Conservation (phyloP, 2,113 vertebrate genomes). For the Stegostoma tigrinum region DNA sequence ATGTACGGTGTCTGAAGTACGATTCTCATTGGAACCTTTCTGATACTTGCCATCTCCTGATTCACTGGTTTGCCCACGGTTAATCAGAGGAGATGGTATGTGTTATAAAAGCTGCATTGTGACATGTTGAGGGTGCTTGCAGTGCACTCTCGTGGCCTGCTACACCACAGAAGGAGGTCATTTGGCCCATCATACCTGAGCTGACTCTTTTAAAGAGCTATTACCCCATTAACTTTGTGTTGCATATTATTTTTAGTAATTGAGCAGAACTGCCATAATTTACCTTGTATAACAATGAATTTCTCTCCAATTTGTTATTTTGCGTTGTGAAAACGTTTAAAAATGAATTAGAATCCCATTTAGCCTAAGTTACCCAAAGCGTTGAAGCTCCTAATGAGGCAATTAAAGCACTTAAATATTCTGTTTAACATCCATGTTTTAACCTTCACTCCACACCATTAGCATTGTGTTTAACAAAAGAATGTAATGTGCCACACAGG, state of each 20-base stretch:
- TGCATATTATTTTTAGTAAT: background rate
- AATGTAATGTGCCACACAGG: background rate
- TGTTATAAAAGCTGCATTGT: background rate
- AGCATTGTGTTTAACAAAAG: constrained; percentile 24
- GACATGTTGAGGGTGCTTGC: background rate
- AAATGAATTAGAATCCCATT: constrained; percentile 17
- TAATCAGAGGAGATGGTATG: background rate
- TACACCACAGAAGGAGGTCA: background rate
- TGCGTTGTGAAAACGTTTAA: background rate
- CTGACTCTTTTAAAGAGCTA: background rate
- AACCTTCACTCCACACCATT: constrained; percentile 13
- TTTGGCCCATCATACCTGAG: background rate
- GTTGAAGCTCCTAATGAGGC: constrained; percentile 27
- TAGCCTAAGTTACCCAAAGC: constrained; percentile 25
- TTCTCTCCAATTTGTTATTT: constrained; percentile 10
- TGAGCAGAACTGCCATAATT: background rate
- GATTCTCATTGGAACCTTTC: background rate
- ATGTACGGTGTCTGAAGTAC: background rate
- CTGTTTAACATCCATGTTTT: constrained; percentile 30
- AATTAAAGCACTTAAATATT: constrained; percentile 30
- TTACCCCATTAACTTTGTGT: constrained; percentile 10
- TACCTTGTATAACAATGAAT: background rate
- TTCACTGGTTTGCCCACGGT: background rate
- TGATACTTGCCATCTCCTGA: background rate
- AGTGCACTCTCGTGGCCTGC: background rate